Percentiles rank a stretch among this genome's conserved stretches.
These are phyloP conservation scores for Myotis vivesi DNA, from an alignment of 2,797 vertebrate species.

Conservation along the genomic window DNA sequence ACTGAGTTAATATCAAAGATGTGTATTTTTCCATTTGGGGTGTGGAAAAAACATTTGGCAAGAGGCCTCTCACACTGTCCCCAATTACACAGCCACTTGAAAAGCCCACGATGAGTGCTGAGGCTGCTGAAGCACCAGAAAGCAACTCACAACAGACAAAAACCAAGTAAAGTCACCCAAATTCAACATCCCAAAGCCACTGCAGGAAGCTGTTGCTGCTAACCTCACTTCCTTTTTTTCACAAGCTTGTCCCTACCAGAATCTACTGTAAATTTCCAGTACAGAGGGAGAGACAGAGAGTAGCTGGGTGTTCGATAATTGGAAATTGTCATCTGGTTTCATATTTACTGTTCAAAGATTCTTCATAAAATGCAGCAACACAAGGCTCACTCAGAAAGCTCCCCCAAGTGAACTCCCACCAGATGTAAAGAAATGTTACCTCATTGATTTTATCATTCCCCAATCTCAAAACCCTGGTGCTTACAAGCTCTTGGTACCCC, in stretches of 20 bases:
- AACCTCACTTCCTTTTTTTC: not conserved
- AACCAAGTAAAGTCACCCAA: not conserved
- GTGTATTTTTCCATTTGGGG: not conserved
- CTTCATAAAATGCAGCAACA: constrained; percentile 1
- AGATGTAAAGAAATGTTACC: not conserved
- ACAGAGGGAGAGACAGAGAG: not conserved
- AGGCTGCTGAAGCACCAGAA: not conserved
- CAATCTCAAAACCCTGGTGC: not conserved
- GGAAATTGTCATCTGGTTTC: not conserved
- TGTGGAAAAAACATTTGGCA: not conserved
- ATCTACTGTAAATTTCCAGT: not conserved
- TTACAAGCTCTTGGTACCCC: not conserved
- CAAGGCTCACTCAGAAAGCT: not conserved
- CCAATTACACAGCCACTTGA: not conserved
- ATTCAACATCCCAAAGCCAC: not conserved
- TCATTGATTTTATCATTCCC: not conserved
- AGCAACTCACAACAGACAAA: not conserved
- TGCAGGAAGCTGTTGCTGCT: not conserved
- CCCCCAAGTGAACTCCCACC: not conserved
- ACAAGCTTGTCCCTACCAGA: not conserved
- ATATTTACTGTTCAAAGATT: not conserved
- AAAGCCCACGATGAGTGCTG: not conserved
- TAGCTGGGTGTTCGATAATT: not conserved
- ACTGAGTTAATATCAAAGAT: not conserved
- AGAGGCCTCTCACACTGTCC: not conserved